Percentiles rank a stretch among this genome's conserved stretches.
These are phyloP conservation scores for Neotoma lepida DNA, from an alignment of 2,113 vertebrate genomes.

Conservation along the genomic window DNA sequence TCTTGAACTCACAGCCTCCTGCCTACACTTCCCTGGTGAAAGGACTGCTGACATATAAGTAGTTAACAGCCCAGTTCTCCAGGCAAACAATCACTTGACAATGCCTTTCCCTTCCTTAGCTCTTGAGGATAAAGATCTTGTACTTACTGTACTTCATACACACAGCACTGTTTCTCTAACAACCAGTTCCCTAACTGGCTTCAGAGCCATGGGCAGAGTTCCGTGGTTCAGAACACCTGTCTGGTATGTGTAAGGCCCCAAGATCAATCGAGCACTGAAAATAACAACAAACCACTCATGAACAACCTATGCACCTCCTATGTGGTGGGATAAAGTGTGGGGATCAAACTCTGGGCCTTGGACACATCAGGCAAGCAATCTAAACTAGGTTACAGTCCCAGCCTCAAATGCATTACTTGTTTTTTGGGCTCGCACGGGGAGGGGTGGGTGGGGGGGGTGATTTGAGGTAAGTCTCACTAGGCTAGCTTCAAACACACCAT, in stretches of 20 bases:
- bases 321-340: background rate
- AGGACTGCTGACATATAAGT: background rate
- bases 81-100: background rate
- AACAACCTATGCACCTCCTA: background rate
- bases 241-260: background rate
- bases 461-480: background rate
- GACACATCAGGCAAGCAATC: background rate
- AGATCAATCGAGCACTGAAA: background rate
- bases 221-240: background rate
- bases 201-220: background rate
- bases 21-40: background rate
- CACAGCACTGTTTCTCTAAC: background rate
- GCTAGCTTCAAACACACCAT: background rate
- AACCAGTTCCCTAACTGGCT: too few species aligned
- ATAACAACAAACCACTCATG: background rate
- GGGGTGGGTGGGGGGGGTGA: background rate
- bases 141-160: background rate
- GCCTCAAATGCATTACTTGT: background rate
- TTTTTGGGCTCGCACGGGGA: too few species aligned
- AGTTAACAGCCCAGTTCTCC: background rate
- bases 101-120: background rate
- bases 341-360: background rate
- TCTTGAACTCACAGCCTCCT: background rate
- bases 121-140: background rate
- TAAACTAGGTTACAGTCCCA: background rate